These are phyloP conservation scores for Poecilia gillii DNA, from an alignment of 2,797 vertebrate species.

Conservation along the genomic window DNA sequence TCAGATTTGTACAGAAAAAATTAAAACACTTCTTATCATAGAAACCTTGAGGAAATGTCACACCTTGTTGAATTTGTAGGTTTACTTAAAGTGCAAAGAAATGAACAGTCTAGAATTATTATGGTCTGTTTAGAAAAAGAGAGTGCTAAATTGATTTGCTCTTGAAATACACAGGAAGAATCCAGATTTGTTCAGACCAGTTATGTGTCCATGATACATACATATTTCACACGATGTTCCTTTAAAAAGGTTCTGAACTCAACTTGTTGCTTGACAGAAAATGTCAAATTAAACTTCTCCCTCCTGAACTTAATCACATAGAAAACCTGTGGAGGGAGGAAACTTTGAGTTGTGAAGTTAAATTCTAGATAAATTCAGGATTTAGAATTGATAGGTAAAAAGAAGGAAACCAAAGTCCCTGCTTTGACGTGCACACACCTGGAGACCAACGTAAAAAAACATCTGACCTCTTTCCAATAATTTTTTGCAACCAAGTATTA, in stretches of 20 bases:
- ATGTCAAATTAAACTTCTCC: background rate
- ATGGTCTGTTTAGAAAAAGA: background rate
- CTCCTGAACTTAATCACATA: background rate
- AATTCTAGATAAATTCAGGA: background rate
- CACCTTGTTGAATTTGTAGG: background rate
- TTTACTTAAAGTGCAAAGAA: background rate
- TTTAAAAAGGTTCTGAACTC: background rate
- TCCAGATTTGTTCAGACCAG: background rate
- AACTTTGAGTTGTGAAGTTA: background rate
- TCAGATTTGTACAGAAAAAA: background rate
- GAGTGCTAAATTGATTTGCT: background rate
- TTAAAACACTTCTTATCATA: background rate
- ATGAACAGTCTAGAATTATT: background rate
- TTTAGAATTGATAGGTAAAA: background rate
- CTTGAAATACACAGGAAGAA: background rate
- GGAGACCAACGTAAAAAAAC: background rate
- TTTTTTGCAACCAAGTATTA: background rate
- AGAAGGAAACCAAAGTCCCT: background rate
- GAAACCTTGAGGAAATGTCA: background rate
- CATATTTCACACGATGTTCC: background rate
- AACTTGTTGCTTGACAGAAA: background rate
- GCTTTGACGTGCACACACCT: background rate
- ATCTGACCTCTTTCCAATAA: background rate
- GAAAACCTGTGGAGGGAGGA: background rate
- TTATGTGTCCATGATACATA: background rate